phyloP scores from a whole-genome alignment of 2,888 invertebrate species.

The Drosophila vallismaia region DNA sequence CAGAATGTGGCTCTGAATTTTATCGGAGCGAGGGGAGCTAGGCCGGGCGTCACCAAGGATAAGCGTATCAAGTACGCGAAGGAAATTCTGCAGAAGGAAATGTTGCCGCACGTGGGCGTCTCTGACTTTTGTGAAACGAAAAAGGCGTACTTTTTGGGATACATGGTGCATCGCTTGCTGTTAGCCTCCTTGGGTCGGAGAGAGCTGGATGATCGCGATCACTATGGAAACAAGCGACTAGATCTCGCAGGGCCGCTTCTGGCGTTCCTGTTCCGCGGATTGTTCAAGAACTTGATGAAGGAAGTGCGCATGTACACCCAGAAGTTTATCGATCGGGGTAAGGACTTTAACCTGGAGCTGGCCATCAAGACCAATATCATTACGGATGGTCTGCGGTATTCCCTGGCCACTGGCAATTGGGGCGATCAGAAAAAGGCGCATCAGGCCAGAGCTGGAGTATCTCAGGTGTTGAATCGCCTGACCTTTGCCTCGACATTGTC shows the following conservation, averaged over 20 bases:
- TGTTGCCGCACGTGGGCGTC: constrained; percentile 99
- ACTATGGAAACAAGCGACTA: constrained; percentile 99
- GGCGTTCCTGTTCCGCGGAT: constrained; percentile 97
- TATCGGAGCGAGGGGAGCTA: constrained; percentile 98
- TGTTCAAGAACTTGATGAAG: constrained; percentile 98
- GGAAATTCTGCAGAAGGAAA: constrained; percentile 99
- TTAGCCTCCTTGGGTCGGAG: constrained; percentile 97
- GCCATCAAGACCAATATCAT: constrained; percentile 98
- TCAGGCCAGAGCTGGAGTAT: constrained; percentile 88
- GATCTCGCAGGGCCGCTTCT: constrained; percentile 98
- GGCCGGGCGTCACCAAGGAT: constrained; percentile 99
- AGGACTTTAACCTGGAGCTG: constrained; percentile 97
- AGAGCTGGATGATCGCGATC: constrained; percentile 99
- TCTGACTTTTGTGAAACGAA: constrained; percentile 99
- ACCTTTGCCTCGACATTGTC: constrained; percentile 99
- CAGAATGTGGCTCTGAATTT: constrained; percentile 99
- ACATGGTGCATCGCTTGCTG: constrained; percentile 99
- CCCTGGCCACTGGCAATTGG: constrained; percentile 99
- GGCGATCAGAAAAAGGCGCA: constrained; percentile 99
- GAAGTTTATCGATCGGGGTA: constrained; percentile 99
- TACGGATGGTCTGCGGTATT: constrained; percentile 98
- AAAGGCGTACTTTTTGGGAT: constrained; percentile 99
- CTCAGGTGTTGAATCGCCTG: constrained; percentile 97
- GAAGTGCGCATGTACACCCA: constrained; percentile 99
- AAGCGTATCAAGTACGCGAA: constrained; percentile 99